phyloP scores from a whole-genome alignment of 2,113 vertebrate species.

The Paratilapia polleni region DNA sequence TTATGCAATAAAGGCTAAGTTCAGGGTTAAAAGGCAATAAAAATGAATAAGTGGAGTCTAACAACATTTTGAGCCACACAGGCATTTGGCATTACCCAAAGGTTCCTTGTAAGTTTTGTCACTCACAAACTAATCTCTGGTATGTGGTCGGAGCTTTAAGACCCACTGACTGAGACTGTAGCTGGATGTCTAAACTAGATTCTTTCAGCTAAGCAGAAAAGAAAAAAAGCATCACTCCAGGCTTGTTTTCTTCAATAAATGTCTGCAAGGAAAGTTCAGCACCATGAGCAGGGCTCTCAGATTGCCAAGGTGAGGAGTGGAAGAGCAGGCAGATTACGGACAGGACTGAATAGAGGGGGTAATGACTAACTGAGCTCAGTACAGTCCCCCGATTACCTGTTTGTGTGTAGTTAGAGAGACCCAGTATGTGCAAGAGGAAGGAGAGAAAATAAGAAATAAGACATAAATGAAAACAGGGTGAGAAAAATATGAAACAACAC shows the following conservation, averaged over 20 bases:
- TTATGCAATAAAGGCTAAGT: constrained; percentile 28
- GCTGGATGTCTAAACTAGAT: constrained; percentile 19
- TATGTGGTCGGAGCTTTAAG: constrained; percentile 33
- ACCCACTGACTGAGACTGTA: constrained; percentile 26
- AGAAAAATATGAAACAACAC: constrained; percentile 25
- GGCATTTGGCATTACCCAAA: constrained; percentile 25
- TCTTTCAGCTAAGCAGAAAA: constrained; percentile 4
- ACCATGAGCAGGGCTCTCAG: constrained; percentile 2
- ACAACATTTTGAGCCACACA: constrained; percentile 20
- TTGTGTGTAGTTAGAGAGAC: background rate
- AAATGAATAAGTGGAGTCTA: constrained; percentile 10
- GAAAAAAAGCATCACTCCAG: background rate
- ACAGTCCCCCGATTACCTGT: constrained; percentile 21
- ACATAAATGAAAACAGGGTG: constrained; percentile 33
- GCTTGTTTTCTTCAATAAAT: constrained; percentile 24
- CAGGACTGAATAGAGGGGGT: constrained; percentile 13
- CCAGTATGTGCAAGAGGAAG: constrained; percentile 14
- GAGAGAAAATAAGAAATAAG: background rate
- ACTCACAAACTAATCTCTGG: constrained; percentile 38
- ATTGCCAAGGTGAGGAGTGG: constrained; percentile 28
- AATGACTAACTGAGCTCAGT: constrained; percentile 37
- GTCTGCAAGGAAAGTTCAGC: constrained; percentile 30
- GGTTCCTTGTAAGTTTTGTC: constrained; percentile 33
- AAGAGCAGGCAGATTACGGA: constrained; percentile 25
- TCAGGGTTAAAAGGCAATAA: constrained; percentile 39